A percentile compares a stretch with the other conserved stretches of the same genome.
Evolutionary conservation across 1,140 invertebrate genomes (phyloP).

Genomic region (Drosophila nigromelanica): DNA sequence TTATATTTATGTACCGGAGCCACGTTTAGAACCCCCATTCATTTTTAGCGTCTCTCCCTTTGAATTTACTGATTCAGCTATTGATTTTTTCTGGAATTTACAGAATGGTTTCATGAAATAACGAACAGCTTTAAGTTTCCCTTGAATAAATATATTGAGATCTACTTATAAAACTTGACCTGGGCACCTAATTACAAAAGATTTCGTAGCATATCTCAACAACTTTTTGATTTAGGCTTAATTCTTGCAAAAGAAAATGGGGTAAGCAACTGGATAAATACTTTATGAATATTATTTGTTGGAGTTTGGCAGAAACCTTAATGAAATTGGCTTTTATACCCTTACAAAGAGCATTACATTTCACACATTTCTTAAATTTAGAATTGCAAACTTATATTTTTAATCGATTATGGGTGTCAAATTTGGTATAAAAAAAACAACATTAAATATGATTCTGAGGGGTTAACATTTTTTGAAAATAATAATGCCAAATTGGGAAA

Average conservation of each 20-base stretch:
- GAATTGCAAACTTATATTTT: too few species aligned
- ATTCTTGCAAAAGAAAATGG: not conserved
- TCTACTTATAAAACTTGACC: not conserved
- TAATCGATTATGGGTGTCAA: too few species aligned
- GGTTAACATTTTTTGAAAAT: too few species aligned
- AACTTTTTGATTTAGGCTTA: conserved; percentile 9
- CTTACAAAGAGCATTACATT: too few species aligned
- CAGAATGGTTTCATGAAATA: not conserved
- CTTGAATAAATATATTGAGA: not conserved
- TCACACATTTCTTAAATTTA: too few species aligned
- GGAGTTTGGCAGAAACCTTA: too few species aligned
- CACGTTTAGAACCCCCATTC: conserved; percentile 4
- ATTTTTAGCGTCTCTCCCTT: not conserved
- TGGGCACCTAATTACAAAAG: not conserved
- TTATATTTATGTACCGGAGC: conserved; percentile 48
- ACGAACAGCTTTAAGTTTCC: not conserved
- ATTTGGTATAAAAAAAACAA: too few species aligned
- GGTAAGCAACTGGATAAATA: conserved; percentile 9
- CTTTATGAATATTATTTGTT: conserved; percentile 8
- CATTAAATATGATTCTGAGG: too few species aligned
- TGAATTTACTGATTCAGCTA: conserved; percentile 3
- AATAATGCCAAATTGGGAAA: too few species aligned
- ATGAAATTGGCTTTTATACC: too few species aligned
- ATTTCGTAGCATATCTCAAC: not conserved
- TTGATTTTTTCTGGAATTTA: conserved; percentile 21